Base-by-base conservation (phyloP, 2,113 vertebrate species). In the Cygnus buccinator region DNA sequence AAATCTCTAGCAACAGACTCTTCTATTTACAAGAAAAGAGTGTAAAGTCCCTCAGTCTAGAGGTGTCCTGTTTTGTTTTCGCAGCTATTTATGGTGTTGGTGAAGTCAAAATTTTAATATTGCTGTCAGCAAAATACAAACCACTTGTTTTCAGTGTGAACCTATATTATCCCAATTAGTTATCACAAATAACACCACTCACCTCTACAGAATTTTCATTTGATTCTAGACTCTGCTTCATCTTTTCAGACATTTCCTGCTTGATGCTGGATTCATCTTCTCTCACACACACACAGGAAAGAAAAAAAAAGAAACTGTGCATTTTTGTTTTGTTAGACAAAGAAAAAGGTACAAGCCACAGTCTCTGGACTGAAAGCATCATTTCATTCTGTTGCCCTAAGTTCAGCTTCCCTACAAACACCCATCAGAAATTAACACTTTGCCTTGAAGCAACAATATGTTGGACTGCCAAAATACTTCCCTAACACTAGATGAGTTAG, bases 181-280 rank as follows among this genome's bases (percentile, higher is more conserved):
- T 68, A 72, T 37, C 3, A 52, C 0, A 9, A 68, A 11, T 55
- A 70, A 52, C 23, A 73, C 5, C 19, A 79, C 97, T 97, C 70
- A 97, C 97, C 97, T 98, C 98, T 74, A 97, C 96, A 80, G 97
- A 97, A 62, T 96, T 98, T 23, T 94, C 17, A 71, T 26, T 92
- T 62, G 97, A 96, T 6, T 98, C 97, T 10, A 94, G 93, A 70
- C 33, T 44, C 2, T 68, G 91, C 63, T 97, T 97, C 3, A 88
- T 52, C 78, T 97, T 98, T 59, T 97, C 97, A 9, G 94, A 77
- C 3, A 65, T 25, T 33, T 97, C 89, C 13, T 96, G 97, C 31
- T 95, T 76, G 1, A 80, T 57, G 62, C 73, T 62, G 46, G 87
- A 73, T 11, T 97, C 97, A 90, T 93, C 98, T 98, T 97, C 33